A percentile compares a stretch with the other conserved stretches of the same genome.
These are phyloP conservation scores for Trachymyrmex septentrionalis DNA, from an alignment of 1,140 invertebrate genomes.

Conservation along the genomic window DNA sequence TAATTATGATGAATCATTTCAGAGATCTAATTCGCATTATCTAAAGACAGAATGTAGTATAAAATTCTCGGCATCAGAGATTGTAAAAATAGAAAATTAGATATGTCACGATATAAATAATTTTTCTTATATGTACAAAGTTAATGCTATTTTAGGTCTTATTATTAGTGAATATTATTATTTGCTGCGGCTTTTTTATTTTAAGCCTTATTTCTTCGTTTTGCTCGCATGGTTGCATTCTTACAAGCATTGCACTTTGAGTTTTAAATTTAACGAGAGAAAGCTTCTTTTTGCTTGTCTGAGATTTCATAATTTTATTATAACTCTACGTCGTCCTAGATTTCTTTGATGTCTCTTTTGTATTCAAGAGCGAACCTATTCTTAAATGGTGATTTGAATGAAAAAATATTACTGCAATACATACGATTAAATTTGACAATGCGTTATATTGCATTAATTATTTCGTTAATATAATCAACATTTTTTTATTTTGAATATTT, in stretches of 20 bases:
- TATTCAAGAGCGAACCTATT: not conserved
- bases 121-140: not conserved
- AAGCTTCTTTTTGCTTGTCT: not conserved
- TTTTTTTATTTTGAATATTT: not conserved
- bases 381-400: not conserved
- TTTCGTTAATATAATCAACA: not conserved
- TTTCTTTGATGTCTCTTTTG: conserved; percentile 1
- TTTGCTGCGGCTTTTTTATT: not conserved
- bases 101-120: conserved; percentile 37
- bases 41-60: not conserved
- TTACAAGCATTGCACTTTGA: not conserved
- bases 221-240: not conserved
- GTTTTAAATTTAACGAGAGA: not conserved
- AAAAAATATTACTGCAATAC: not conserved
- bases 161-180: not conserved
- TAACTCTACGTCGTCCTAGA: not conserved
- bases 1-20: not conserved
- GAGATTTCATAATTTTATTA: conserved; percentile 22
- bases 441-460: not conserved
- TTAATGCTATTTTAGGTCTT: conserved; percentile 46
- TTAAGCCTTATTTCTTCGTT: not conserved
- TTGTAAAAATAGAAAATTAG: not conserved
- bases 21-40: not conserved
- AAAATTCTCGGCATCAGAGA: not conserved
- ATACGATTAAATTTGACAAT: conserved; percentile 2